These are phyloP conservation scores for Lasioglossum leucozonium DNA, from an alignment of 2,888 invertebrate genomes.

Conservation along the genomic window DNA sequence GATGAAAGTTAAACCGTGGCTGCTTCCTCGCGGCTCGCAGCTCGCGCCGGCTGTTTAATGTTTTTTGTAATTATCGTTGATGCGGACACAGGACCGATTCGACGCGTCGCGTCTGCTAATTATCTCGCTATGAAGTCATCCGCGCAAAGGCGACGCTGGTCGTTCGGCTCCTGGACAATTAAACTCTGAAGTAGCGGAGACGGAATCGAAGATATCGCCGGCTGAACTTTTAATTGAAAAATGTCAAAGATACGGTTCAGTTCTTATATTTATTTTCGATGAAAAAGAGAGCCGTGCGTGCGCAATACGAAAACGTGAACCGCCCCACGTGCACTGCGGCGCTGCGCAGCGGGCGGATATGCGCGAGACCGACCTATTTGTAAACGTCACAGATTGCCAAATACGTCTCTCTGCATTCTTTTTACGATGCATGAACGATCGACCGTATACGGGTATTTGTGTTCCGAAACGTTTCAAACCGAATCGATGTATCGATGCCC, in stretches of 20 bases:
- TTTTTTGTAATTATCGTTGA: slow-evolving; percentile 23
- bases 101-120: not conserved
- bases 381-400: slow-evolving; percentile 36
- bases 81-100: slow-evolving; percentile 11
- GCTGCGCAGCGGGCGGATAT: slow-evolving; percentile 4
- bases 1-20: not conserved
- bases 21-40: not conserved
- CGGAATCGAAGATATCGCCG: not conserved
- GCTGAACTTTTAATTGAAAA: not conserved
- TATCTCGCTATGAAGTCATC: not conserved
- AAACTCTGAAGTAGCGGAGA: not conserved
- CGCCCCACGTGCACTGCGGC: not conserved
- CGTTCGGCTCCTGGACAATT: not conserved
- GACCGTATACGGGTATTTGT: slow-evolving; percentile 27
- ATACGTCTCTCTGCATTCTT: slow-evolving; percentile 23
- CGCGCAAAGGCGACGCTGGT: not conserved
- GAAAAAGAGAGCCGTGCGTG: not conserved
- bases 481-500: slow-evolving; percentile 5
- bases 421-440: slow-evolving; percentile 43
- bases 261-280: not conserved
- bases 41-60: not conserved
- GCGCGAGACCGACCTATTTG: slow-evolving; percentile 32
- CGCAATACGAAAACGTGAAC: not conserved
- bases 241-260: not conserved
- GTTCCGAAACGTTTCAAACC: slow-evolving; percentile 32